Evolutionary conservation across 1,140 invertebrate species (phyloP).

Genomic region (Bombus fervidus): DNA sequence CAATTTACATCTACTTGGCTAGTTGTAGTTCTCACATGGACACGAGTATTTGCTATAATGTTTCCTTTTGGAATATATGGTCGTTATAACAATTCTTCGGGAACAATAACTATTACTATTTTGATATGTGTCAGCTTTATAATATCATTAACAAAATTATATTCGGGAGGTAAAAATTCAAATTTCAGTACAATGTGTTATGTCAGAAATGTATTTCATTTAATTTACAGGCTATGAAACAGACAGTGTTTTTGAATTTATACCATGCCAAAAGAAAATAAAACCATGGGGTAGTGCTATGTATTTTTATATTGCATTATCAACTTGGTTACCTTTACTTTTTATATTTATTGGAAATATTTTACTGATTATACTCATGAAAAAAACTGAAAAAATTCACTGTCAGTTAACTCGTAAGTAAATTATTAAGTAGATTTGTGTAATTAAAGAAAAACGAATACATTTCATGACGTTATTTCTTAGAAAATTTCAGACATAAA

Average conservation of each 20-base stretch:
- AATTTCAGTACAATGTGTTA: not conserved
- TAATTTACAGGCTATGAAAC: conserved; percentile 75
- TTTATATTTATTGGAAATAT: conserved; percentile 76
- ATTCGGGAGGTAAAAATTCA: conserved; percentile 68
- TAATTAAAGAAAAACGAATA: not conserved
- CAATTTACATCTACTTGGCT: conserved; percentile 74
- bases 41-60: conserved; percentile 67
- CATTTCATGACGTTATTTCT: conserved; percentile 30
- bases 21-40: conserved; percentile 72
- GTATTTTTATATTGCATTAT: conserved; percentile 76
- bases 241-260: conserved; percentile 77
- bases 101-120: conserved; percentile 61
- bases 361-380: conserved; percentile 73
- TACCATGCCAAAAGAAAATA: conserved; percentile 71
- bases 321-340: conserved; percentile 76
- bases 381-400: conserved; percentile 66
- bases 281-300: conserved; percentile 72
- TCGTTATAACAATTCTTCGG: conserved; percentile 60
- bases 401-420: conserved; percentile 70
- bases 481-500: conserved; percentile 62
- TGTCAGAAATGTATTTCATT: not conserved
- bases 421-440: not conserved
- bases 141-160: conserved; percentile 72
- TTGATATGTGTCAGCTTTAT: conserved; percentile 67
- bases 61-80: conserved; percentile 67